Base-by-base conservation (phyloP, 2,888 invertebrate genomes). In the Scrobipalpa costella region DNA sequence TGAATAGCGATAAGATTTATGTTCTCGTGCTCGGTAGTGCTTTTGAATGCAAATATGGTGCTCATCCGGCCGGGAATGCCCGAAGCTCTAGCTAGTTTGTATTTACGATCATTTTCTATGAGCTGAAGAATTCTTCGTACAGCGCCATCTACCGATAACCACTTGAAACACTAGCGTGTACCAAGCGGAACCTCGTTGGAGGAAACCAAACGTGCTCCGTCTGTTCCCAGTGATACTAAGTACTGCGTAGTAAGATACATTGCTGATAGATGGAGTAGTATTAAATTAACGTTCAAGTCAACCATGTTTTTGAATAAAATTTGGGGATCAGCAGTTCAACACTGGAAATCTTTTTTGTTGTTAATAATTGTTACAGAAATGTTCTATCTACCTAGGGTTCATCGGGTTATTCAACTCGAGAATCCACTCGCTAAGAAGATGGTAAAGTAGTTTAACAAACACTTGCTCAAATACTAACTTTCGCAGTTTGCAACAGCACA, bases 1-100 rank as follows among this genome's bases (percentile, higher is more conserved):
- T 7, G 17, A 34, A 34, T 55, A 21, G 33, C 27, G 57, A 57
- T 57, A 57, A 57, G 57, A 57, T 57, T 57, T 57, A 57, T 57
- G 11, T 19, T 7, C 57, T 15, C 11, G 21, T 36, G 17, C 19
- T 19, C 17, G 3, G 13, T 13, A 38, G 15, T 38, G 11, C 8
- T 7, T 8, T 19, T 57, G 38, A 57, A 57, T 57, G 38, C 38
- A 38, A 57, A 57, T 38, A 6, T 19, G 9, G 11, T 6, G 13
- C 21, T 38, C 9, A 13, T 3, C 11, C 7, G 19, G 11, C 38
- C 8, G 57, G 57, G 57, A 57, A 57, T 57, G 57, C 57, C 57
- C 38, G 38, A 27, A 38, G 38, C 38, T 36, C 19, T 36, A 19
- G 38, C 38, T 38, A 8, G 38, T 36, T 36, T 50, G 21, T 5